phyloP scores from a whole-genome alignment of 2,113 vertebrate genomes.

The Pomatostomus ruficeps region DNA sequence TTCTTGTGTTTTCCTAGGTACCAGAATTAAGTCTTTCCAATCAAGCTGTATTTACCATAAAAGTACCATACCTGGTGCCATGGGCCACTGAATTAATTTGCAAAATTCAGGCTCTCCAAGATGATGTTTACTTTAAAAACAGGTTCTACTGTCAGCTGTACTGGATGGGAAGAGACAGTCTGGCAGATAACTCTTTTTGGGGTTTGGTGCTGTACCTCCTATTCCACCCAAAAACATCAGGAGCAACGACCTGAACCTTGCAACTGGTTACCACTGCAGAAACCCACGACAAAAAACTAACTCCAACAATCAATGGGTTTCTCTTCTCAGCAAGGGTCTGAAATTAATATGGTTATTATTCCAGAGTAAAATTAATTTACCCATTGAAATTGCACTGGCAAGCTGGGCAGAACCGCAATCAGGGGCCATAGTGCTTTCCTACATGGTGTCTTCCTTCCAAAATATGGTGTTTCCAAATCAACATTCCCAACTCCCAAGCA shows the following conservation, averaged over 20 bases:
- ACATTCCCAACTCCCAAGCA: not conserved
- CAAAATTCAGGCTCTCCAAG: not conserved
- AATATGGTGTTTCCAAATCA: not conserved
- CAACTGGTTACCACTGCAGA: not conserved
- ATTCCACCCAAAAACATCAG: not conserved
- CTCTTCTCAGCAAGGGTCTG: not conserved
- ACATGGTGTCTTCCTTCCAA: not conserved
- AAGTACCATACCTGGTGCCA: not conserved
- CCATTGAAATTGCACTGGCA: not conserved
- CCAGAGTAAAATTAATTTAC: not conserved
- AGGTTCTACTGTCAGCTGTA: not conserved
- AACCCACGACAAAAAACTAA: not conserved
- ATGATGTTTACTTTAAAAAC: not conserved
- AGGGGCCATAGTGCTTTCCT: not conserved
- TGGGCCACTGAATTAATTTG: not conserved
- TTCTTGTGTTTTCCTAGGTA: not conserved
- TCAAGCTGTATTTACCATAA: not conserved
- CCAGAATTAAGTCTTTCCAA: not conserved
- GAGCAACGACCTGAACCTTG: not conserved
- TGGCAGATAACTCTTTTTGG: not conserved
- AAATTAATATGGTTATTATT: not conserved
- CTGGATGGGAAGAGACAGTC: not conserved
- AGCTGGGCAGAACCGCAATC: not conserved
- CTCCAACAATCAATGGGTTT: not conserved
- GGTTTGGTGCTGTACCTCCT: not conserved